Base-by-base conservation (phyloP, 23 tunicate species). In the Styela plicata region DNA sequence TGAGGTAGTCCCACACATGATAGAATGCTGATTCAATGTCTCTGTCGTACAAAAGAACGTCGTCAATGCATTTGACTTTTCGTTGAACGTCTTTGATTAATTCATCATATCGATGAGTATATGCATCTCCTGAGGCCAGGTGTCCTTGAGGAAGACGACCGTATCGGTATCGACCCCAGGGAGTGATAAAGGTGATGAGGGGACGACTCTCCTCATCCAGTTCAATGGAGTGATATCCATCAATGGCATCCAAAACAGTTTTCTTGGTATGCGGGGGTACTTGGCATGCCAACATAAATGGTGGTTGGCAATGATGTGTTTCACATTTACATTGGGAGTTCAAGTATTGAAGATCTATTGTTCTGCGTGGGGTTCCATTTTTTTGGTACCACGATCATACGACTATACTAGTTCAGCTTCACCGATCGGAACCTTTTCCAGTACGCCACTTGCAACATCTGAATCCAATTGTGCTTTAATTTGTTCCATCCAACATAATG, bases 191-290 rank as follows among this genome's bases (percentile, higher is more conserved):
- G 2, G 87, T 76, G 33, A 57, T 83, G 26, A 74, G 37, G 69
- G 52, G 84, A 44, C 57, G 69, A 70, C 73, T 31, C 3, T 22
- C 22, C 25, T 44, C 69, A 10, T 71, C 73, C 10, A 84, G 57
- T 76, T 82, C 73, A 63, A 84, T 81, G 30, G 73, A 33, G 32
- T 76, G 82, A 21, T 84, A 84, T 33, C 87, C 87, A 63, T 84
- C 71, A 73, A 31, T 35, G 2, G 69, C 80, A 53, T 83, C 80
- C 13, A 31, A 69, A 17, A 73, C 79, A 24, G 80, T 71, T 73
- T 70, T 83, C 79, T 25, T 69, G 30, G 86, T 83, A 21, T 57
- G 34, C 36, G 44, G 36, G 2, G 80, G 86, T 2, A 83, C 24
- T 23, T 78, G 79, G 27, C 69, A 64, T 21, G 80, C 68, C 24